These are phyloP conservation scores for Agrochola lychnidis DNA, from an alignment of 2,888 invertebrate species.

Conservation along the genomic window DNA sequence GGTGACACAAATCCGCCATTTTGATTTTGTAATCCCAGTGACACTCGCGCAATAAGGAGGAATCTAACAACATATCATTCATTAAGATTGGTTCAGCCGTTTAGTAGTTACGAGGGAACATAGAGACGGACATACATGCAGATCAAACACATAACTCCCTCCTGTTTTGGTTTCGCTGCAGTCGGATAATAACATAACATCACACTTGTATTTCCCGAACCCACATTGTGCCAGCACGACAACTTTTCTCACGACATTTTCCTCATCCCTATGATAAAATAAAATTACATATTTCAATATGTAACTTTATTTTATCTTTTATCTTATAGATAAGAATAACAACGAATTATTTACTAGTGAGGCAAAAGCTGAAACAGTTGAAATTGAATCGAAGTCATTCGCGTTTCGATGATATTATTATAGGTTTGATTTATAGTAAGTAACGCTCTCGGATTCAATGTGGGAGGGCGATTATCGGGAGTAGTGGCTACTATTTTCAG, in stretches of 20 bases:
- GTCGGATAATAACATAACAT: neutral
- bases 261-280: neutral
- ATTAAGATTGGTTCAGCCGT: too few species aligned
- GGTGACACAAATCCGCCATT: too few species aligned
- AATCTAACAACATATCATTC: too few species aligned
- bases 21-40: too few species aligned
- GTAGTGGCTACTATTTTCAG: slow-evolving; percentile 81
- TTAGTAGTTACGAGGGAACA: too few species aligned
- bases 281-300: neutral
- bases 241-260: neutral
- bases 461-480: slow-evolving; percentile 83
- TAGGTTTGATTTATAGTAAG: slow-evolving; percentile 84
- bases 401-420: slow-evolving; percentile 85
- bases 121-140: too few species aligned
- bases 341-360: slow-evolving; percentile 45
- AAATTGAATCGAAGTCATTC: slow-evolving; percentile 71
- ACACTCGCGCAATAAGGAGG: too few species aligned
- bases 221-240: neutral
- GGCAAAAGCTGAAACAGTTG: slow-evolving; percentile 56
- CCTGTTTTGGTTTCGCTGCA: too few species aligned
- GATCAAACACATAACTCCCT: too few species aligned
- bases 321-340: slow-evolving; percentile 33
- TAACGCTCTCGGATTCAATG: slow-evolving; percentile 80
- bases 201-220: too few species aligned
- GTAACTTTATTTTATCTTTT: too few species aligned